Evolutionary conservation across 2,888 invertebrate species (phyloP).

Genomic region (Bimastos eiseni): DNA sequence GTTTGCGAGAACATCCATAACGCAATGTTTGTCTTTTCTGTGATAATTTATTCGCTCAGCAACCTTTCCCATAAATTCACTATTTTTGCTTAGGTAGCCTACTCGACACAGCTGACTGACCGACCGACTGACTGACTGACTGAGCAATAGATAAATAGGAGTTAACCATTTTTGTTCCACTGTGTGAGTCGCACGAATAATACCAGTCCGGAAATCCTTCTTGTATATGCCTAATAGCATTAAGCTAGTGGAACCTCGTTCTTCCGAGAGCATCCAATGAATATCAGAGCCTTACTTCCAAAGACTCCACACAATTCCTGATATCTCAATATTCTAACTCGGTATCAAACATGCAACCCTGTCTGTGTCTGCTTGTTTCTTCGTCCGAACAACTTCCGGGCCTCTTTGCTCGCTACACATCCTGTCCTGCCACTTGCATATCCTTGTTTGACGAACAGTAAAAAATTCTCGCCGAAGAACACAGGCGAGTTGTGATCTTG

Average conservation of each 20-base stretch:
- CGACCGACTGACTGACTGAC: not conserved
- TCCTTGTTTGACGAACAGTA: conserved; percentile 48
- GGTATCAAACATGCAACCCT: not conserved
- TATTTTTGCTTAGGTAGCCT: not conserved
- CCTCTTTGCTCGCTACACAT: conserved; percentile 43
- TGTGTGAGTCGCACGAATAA: conserved; percentile 51
- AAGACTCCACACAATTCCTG: conserved; percentile 53
- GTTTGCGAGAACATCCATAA: no score
- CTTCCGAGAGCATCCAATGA: conserved; percentile 51
- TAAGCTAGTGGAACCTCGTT: conserved; percentile 56
- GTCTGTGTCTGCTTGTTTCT: not conserved
- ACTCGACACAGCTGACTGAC: no score
- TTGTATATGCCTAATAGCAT: conserved; percentile 50
- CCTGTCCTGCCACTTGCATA: conserved; percentile 43
- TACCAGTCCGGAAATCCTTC: conserved; percentile 55
- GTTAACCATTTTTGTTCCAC: conserved; percentile 38
- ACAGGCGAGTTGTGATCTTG: conserved; percentile 76
- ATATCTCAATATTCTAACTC: conserved; percentile 52
- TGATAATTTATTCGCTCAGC: no score
- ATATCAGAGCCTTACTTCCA: conserved; percentile 52
- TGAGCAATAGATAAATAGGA: not conserved
- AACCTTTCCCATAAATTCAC: no score
- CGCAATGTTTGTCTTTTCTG: no score
- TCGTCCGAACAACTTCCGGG: conserved; percentile 41
- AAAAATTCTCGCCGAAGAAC: conserved; percentile 71